A percentile compares a stretch with the other conserved stretches of the same genome.
Evolutionary conservation across 2,113 vertebrate genomes (phyloP).

Genomic region (Hydrolagus affinis): DNA sequence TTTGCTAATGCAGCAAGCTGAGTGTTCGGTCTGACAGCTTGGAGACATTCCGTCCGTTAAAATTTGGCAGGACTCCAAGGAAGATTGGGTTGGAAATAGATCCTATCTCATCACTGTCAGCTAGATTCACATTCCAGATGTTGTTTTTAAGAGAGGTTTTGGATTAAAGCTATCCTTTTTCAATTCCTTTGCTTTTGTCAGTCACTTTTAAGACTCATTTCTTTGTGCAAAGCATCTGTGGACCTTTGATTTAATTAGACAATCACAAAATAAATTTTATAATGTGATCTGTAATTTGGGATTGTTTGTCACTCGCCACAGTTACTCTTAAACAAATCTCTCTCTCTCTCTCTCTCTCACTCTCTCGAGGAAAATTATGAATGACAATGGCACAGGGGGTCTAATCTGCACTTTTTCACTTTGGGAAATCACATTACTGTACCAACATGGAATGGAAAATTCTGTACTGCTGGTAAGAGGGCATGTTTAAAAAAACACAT

Average conservation of each 20-base stretch:
- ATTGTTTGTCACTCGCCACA: neutral
- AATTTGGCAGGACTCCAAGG: constrained; percentile 17
- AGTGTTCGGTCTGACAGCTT: neutral
- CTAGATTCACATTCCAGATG: constrained; percentile 6
- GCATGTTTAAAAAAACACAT: too few relatives aligned
- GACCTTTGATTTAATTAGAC: neutral
- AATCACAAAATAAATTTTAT: neutral
- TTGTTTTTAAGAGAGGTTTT: constrained; percentile 7
- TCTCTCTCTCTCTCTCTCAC: too few relatives aligned
- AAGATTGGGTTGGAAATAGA: constrained; percentile 24
- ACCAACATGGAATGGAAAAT: too few relatives aligned
- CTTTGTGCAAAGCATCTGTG: neutral
- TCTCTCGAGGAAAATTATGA: too few relatives aligned
- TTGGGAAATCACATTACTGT: too few relatives aligned
- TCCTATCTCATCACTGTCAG: constrained; percentile 23
- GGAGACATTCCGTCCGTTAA: neutral
- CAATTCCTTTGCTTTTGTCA: neutral
- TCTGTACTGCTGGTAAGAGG: too few relatives aligned
- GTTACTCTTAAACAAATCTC: neutral
- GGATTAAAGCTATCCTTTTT: neutral
- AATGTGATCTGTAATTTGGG: neutral
- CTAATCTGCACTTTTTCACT: too few relatives aligned
- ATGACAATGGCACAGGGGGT: too few relatives aligned
- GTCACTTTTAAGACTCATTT: neutral
- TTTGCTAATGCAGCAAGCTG: constrained; percentile 15